Percentiles rank a stretch among this genome's conserved stretches.
These are phyloP conservation scores for Numenius phaeopus DNA, from an alignment of 2,797 vertebrate genomes.

Conservation along the genomic window DNA sequence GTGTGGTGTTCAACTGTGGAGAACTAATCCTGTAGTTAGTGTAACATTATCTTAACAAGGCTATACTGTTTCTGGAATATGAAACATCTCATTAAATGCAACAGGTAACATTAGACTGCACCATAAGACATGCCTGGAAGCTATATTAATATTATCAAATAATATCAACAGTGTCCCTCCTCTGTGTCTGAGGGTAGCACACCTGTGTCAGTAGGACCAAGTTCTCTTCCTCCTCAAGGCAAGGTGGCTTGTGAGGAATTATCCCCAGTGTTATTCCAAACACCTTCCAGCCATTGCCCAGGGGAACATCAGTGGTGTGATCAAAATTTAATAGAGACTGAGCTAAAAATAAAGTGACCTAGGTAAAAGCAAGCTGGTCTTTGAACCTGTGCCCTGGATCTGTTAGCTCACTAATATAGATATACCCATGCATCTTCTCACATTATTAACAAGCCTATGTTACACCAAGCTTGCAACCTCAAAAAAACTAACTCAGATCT, in stretches of 20 bases:
- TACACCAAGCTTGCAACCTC: not conserved
- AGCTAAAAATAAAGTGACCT: not conserved
- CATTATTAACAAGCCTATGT: not conserved
- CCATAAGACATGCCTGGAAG: not conserved
- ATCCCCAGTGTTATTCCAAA: not conserved
- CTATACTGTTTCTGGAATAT: not conserved
- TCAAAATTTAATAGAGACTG: not conserved
- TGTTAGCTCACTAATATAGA: not conserved
- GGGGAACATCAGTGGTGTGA: not conserved
- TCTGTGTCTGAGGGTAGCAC: not conserved
- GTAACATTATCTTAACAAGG: not conserved
- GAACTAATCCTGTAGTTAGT: not conserved
- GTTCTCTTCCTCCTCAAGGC: not conserved
- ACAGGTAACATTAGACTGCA: not conserved
- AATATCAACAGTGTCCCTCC: not conserved
- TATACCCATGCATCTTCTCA: not conserved
- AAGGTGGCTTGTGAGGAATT: not conserved
- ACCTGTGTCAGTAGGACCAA: fast-evolving
- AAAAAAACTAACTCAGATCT: not conserved
- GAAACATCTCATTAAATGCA: not conserved
- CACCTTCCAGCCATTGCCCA: not conserved
- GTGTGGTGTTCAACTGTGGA: not conserved
- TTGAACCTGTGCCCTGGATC: not conserved
- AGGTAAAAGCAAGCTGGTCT: not conserved
- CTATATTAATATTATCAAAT: not conserved